A percentile compares a stretch with the other conserved stretches of the same genome.
These are phyloP conservation scores for Acleris literana DNA, from an alignment of 2,888 invertebrate genomes.

Conservation along the genomic window DNA sequence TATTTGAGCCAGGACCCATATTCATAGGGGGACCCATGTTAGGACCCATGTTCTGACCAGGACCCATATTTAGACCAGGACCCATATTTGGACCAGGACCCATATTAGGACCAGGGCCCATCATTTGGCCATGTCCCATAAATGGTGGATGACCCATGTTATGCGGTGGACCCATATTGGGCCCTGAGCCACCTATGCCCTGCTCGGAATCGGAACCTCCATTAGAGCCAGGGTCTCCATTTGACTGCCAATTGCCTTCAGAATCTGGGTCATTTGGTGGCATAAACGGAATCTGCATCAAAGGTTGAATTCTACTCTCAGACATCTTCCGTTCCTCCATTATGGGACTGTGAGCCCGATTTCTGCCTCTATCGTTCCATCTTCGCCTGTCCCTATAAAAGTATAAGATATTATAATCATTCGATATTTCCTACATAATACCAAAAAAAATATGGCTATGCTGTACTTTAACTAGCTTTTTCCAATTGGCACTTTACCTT, in stretches of 20 bases:
- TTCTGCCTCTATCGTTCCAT: constrained; percentile 67
- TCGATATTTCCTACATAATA: too few species aligned
- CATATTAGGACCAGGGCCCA: constrained; percentile 40
- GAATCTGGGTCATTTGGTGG: constrained; percentile 60
- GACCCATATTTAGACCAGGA: constrained; percentile 22
- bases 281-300: constrained; percentile 69
- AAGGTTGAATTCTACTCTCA: constrained; percentile 59
- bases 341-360: constrained; percentile 60
- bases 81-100: constrained; percentile 35
- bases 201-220: constrained; percentile 55
- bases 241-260: constrained; percentile 55
- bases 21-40: constrained; percentile 41
- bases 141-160: constrained; percentile 40
- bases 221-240: constrained; percentile 45
- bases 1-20: constrained; percentile 39
- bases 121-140: constrained; percentile 40
- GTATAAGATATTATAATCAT: constrained; percentile 14
- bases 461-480: background rate
- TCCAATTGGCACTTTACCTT: constrained; percentile 50
- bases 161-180: constrained; percentile 38
- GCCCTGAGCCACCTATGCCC: constrained; percentile 36
- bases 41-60: constrained; percentile 36
- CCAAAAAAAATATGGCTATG: too few species aligned
- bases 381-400: constrained; percentile 63
- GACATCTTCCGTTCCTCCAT: constrained; percentile 64